Evolutionary conservation across 2,888 invertebrate genomes (phyloP).

Genomic region (Platycheirus albimanus): DNA sequence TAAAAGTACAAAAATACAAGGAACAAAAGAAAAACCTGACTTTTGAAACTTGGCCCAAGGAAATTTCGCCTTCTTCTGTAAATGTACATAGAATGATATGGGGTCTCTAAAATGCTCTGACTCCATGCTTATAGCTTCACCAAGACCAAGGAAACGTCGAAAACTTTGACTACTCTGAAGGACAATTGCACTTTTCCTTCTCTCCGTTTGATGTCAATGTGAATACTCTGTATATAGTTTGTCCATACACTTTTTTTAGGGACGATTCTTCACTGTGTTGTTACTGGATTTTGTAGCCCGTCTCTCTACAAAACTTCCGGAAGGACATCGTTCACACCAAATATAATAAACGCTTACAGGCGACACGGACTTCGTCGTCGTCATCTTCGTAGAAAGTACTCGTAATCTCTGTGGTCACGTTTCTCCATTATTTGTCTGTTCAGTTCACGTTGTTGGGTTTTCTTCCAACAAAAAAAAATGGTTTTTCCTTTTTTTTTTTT

Average conservation of each 20-base stretch:
- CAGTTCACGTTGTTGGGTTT: conserved; percentile 65
- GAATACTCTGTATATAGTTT: conserved; percentile 17
- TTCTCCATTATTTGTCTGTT: conserved; percentile 69
- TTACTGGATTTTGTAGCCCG: conserved; percentile 9
- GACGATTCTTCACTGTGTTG: conserved; percentile 7
- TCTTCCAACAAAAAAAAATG: conserved; percentile 32
- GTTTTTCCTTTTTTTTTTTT: conserved; percentile 21
- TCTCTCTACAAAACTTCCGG: conserved; percentile 52
- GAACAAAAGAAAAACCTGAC: conserved; percentile 17
- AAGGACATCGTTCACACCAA: conserved; percentile 69
- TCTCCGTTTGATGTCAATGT: conserved; percentile 45
- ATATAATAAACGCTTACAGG: conserved; percentile 65
- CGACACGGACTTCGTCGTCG: conserved; percentile 26
- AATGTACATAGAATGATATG: conserved; percentile 19
- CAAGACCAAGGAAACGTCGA: conserved; percentile 8
- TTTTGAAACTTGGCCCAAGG: conserved; percentile 52
- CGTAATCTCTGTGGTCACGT: conserved; percentile 66
- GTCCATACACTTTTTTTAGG: conserved; percentile 4
- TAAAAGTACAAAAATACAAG: too few species aligned
- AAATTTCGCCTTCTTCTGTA: conserved; percentile 33
- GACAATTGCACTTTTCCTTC: conserved; percentile 64
- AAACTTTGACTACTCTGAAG: conserved; percentile 45
- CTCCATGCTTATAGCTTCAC: background rate
- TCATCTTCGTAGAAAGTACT: conserved; percentile 16
- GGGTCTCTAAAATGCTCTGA: background rate